phyloP scores from a whole-genome alignment of 2,113 vertebrate species.

The Rhabdomys dilectus region DNA sequence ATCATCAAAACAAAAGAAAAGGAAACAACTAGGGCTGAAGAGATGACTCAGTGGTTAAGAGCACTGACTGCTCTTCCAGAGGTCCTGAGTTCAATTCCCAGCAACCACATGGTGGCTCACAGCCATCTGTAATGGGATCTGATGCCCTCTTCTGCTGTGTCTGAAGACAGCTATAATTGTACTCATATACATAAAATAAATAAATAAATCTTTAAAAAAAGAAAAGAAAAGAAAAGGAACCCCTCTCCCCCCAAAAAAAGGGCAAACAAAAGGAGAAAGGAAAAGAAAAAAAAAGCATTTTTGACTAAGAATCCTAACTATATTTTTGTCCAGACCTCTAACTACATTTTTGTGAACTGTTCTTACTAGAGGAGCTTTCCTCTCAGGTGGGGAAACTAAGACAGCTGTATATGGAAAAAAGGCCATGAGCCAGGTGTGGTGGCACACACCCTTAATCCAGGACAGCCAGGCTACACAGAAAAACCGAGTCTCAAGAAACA shows the following conservation, averaged over 20 bases:
- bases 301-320: too few relatives aligned
- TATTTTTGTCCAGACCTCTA: not conserved
- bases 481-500: not conserved
- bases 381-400: conserved; percentile 10
- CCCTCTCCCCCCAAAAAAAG: not conserved
- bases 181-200: too few relatives aligned
- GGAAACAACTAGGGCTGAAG: too few relatives aligned
- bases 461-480: not conserved
- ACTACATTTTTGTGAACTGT: not conserved
- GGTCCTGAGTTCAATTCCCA: too few relatives aligned
- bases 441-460: not conserved
- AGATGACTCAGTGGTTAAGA: too few relatives aligned
- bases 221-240: too few relatives aligned
- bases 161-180: too few relatives aligned
- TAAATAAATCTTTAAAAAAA: too few relatives aligned
- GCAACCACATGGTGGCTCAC: too few relatives aligned
- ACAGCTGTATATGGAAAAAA: not conserved
- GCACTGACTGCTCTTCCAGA: too few relatives aligned
- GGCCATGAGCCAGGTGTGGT: not conserved
- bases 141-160: too few relatives aligned
- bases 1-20: not conserved
- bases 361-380: not conserved
- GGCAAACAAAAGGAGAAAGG: not conserved
- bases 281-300: not conserved
- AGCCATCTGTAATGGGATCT: too few relatives aligned